Conservation (phyloP, 2,888 invertebrate species). For the Drosophila formosana region DNA sequence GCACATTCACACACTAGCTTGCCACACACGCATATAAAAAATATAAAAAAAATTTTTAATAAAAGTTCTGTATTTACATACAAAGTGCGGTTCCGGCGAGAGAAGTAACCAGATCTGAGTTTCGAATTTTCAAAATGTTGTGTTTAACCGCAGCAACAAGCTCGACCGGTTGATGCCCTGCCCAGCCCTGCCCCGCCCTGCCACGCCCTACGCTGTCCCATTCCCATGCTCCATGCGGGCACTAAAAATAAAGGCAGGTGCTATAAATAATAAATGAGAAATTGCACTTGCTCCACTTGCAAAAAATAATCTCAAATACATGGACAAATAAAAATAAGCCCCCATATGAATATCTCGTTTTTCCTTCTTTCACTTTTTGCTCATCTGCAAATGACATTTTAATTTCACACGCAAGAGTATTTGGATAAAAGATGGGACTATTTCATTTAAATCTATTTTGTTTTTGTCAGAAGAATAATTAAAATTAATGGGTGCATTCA, state of each 20-base stretch:
- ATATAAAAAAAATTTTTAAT: constrained; percentile 63
- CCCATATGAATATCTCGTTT: constrained; percentile 21
- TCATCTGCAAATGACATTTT: constrained; percentile 15
- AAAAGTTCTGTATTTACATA: constrained; percentile 76
- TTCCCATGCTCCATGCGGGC: constrained; percentile 36
- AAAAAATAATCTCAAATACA: constrained; percentile 53
- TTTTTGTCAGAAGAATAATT: not conserved
- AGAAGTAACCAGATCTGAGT: constrained; percentile 24
- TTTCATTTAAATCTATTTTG: constrained; percentile 18
- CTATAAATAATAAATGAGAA: constrained; percentile 76
- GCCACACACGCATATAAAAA: constrained; percentile 16
- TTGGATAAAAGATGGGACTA: constrained; percentile 8
- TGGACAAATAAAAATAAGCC: constrained; percentile 51
- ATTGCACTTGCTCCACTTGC: constrained; percentile 53
- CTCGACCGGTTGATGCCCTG: constrained; percentile 14
- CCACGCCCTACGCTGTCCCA: not conserved
- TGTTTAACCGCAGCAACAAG: constrained; percentile 53
- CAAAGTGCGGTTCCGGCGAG: constrained; percentile 62
- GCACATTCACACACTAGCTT: not conserved
- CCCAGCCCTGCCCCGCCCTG: constrained; percentile 1
- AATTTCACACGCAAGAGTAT: constrained; percentile 6
- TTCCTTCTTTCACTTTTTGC: constrained; percentile 8
- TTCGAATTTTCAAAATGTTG: constrained; percentile 45
- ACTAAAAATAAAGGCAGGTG: constrained; percentile 71
- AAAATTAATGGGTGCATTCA: not conserved